Conservation (phyloP, 2,113 vertebrate species). For the Callipepla californica region DNA sequence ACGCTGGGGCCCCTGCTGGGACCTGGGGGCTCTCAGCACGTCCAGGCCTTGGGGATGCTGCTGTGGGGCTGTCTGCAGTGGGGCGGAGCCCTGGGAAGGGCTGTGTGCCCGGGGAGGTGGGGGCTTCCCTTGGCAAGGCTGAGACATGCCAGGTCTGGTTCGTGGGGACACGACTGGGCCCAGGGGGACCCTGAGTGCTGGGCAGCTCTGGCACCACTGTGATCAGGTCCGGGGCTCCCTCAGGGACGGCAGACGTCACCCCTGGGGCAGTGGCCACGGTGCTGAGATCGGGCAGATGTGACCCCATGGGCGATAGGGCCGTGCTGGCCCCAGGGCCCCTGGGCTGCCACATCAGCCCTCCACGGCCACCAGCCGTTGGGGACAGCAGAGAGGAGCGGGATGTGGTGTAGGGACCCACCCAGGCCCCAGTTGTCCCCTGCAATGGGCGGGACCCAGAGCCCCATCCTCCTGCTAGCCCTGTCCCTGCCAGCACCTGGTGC, state of each 20-base stretch:
- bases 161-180: background rate
- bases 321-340: background rate
- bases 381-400: fast-evolving
- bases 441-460: fast-evolving
- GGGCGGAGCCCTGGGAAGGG: fast-evolving
- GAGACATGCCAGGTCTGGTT: background rate
- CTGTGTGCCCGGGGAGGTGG: fast-evolving
- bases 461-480: background rate
- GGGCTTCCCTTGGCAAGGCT: fast-evolving
- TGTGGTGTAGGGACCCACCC: background rate
- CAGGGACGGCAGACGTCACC: fast-evolving
- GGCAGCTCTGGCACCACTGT: too few species aligned
- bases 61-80: fast-evolving
- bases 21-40: background rate
- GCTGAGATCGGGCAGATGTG: background rate
- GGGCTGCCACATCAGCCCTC: background rate
- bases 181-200: background rate
- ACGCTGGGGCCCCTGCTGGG: background rate
- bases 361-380: background rate
- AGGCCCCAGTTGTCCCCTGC: fast-evolving
- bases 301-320: background rate
- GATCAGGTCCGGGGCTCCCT: too few species aligned
- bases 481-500: too few species aligned
- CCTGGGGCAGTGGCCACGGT: fast-evolving
- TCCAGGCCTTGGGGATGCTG: background rate